phyloP scores from a whole-genome alignment of 2,113 vertebrate genomes.

The Stomatorhinus ivindoensis region DNA sequence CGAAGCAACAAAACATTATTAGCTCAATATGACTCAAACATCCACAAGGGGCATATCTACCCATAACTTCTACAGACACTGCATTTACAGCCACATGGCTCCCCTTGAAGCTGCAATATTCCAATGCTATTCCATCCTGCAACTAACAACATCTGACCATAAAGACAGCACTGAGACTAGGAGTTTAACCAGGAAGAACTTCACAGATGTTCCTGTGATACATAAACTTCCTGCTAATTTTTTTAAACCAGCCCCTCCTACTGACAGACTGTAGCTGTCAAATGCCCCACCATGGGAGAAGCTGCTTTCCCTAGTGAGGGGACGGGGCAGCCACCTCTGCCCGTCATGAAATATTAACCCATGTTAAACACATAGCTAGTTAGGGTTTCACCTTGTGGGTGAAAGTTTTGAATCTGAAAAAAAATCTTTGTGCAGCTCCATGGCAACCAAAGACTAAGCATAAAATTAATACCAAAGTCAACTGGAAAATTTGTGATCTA shows the following conservation, averaged over 20 bases:
- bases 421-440: not conserved
- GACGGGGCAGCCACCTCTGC: not conserved
- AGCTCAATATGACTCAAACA: not conserved
- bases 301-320: not conserved
- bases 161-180: not conserved
- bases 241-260: not conserved
- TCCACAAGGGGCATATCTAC: not conserved
- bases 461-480: not conserved
- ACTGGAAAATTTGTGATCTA: not conserved
- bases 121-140: not conserved
- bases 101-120: not conserved
- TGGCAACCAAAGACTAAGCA: not conserved
- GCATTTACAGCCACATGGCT: not conserved
- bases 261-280: not conserved
- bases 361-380: not conserved
- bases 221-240: not conserved
- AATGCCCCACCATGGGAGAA: not conserved
- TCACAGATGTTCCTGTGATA: not conserved
- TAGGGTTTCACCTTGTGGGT: not conserved
- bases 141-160: not conserved
- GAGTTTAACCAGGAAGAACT: not conserved
- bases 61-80: not conserved
- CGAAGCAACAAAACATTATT: not conserved
- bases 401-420: not conserved
- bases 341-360: not conserved